These are phyloP conservation scores for Trinectes maculatus DNA, from an alignment of 2,113 vertebrate genomes.

Conservation along the genomic window DNA sequence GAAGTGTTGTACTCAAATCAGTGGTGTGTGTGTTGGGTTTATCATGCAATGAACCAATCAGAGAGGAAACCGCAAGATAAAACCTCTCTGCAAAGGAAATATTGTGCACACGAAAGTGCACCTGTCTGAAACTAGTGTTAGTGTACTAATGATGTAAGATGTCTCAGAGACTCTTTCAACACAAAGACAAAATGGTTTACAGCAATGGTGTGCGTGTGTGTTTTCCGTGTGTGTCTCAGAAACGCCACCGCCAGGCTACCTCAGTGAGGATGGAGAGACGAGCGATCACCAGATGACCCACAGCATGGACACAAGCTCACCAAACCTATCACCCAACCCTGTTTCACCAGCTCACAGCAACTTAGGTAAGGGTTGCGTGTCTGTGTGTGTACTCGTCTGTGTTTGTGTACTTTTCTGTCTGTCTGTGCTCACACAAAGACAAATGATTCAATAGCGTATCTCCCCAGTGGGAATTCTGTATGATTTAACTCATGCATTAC, in stretches of 20 bases:
- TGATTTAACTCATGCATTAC: conserved; percentile 59
- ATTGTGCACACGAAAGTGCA: too few species aligned
- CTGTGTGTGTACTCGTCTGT: conserved; percentile 1
- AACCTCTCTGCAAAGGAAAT: not conserved
- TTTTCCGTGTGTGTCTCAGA: conserved; percentile 81
- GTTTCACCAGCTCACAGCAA: conserved; percentile 96
- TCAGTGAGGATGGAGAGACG: conserved; percentile 99
- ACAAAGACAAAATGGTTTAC: not conserved
- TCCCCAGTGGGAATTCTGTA: conserved; percentile 53
- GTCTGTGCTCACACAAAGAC: conserved; percentile 38
- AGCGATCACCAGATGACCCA: conserved; percentile 99
- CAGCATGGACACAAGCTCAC: conserved; percentile 98
- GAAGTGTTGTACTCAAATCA: not conserved
- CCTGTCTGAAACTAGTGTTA: too few species aligned
- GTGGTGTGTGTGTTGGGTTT: too few species aligned
- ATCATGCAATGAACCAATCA: not conserved
- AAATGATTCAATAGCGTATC: conserved; percentile 37
- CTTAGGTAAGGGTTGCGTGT: conserved; percentile 85
- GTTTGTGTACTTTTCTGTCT: conserved; percentile 45
- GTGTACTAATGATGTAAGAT: too few species aligned
- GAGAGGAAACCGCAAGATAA: not conserved
- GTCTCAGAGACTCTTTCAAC: too few species aligned
- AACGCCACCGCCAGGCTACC: conserved; percentile 96
- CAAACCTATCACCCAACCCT: conserved; percentile 95
- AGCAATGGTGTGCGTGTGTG: conserved; percentile 1